These are phyloP conservation scores for Acrobasis repandana DNA, from an alignment of 2,888 invertebrate species.

Conservation along the genomic window DNA sequence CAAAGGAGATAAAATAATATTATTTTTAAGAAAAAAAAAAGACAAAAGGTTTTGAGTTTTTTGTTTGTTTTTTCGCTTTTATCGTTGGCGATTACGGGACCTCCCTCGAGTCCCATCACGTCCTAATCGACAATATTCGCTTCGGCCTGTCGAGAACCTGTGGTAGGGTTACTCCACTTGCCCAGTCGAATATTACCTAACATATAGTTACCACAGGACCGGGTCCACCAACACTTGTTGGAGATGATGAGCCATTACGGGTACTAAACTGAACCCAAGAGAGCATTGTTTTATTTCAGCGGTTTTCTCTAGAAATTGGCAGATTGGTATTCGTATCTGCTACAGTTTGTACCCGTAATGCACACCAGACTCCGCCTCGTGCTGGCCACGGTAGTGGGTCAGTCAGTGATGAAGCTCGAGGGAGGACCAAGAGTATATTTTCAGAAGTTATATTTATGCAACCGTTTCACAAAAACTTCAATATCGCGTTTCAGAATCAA, in stretches of 20 bases:
- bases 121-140: conserved; percentile 10
- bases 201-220: background rate
- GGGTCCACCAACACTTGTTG: conserved; percentile 7
- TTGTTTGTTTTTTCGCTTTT: conserved; percentile 27
- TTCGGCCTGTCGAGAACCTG: background rate
- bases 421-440: background rate
- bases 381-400: conserved; percentile 2
- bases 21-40: background rate
- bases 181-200: conserved; percentile 3
- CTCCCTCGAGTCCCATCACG: conserved; percentile 18
- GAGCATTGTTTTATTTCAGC: background rate
- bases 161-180: background rate
- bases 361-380: background rate
- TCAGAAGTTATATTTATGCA: conserved; percentile 1
- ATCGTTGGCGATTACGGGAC: conserved; percentile 20
- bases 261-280: conserved; percentile 9
- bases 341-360: background rate
- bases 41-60: background rate
- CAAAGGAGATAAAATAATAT: too few species aligned
- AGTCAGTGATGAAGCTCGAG: conserved; percentile 2
- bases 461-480: background rate
- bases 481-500: conserved; percentile 8
- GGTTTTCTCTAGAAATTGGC: too few species aligned
- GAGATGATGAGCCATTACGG: conserved; percentile 6
- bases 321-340: background rate